Conservation (phyloP, 1,140 invertebrate species). For the Drosophila jambulina region DNA sequence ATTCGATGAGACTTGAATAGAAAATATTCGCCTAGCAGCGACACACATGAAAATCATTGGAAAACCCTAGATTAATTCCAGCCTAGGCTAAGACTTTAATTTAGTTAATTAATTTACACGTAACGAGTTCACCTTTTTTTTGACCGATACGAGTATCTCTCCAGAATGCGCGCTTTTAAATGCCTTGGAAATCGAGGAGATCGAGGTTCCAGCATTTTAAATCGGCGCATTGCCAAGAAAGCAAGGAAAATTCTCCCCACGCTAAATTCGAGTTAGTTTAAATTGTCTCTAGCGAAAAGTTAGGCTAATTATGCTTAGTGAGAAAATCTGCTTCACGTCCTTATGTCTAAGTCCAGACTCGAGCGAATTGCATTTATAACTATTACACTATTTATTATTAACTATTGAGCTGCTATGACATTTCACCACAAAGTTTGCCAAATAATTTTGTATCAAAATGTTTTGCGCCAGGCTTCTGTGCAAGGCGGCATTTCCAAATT, state of each 20-base stretch:
- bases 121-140: constrained; percentile 22
- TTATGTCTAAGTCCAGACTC: constrained; percentile 66
- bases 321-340: constrained; percentile 64
- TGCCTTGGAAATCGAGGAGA: constrained; percentile 47
- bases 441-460: constrained; percentile 83
- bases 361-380: constrained; percentile 78
- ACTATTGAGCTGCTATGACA: constrained; percentile 47
- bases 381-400: constrained; percentile 72
- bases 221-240: constrained; percentile 69
- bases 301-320: constrained; percentile 71
- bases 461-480: constrained; percentile 68
- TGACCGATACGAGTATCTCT: constrained; percentile 16
- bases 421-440: constrained; percentile 64
- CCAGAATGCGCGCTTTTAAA: constrained; percentile 77
- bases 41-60: constrained; percentile 60
- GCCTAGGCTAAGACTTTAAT: constrained; percentile 39
- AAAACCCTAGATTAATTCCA: constrained; percentile 62
- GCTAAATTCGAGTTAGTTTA: constrained; percentile 52
- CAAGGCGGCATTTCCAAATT: constrained; percentile 46
- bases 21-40: constrained; percentile 55
- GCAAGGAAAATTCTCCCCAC: constrained; percentile 12
- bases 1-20: constrained; percentile 83
- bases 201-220: constrained; percentile 72
- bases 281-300: constrained; percentile 54
- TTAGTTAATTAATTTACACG: constrained; percentile 25